A percentile compares a stretch with the other conserved stretches of the same genome.
phyloP scores from a whole-genome alignment of 2,888 invertebrate genomes.

The Slavum lentiscoides region DNA sequence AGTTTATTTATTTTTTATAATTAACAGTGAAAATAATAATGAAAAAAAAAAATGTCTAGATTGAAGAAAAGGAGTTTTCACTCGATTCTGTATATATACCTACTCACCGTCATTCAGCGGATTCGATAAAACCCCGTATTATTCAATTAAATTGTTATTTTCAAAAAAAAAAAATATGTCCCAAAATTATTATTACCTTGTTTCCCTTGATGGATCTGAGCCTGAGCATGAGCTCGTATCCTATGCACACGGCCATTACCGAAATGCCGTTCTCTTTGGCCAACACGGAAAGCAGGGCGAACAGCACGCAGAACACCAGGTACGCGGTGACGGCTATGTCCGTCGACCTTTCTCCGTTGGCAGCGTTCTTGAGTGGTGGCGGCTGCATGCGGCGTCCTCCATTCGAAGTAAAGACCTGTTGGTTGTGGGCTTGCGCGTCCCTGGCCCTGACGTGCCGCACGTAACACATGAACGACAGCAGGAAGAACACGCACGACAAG shows the following conservation, averaged over 20 bases:
- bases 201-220: slow-evolving; percentile 33
- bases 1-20: too few relatives aligned
- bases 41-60: too few relatives aligned
- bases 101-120: too few relatives aligned
- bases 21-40: too few relatives aligned
- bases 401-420: too few relatives aligned
- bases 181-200: slow-evolving; percentile 1
- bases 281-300: slow-evolving; percentile 78
- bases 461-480: slow-evolving; percentile 83
- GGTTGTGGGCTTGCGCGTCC: slow-evolving; percentile 18
- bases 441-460: slow-evolving; percentile 68
- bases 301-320: slow-evolving; percentile 44
- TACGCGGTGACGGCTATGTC: slow-evolving; percentile 6
- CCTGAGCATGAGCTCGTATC: slow-evolving; percentile 51
- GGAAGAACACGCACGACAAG: slow-evolving; percentile 85
- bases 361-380: not conserved
- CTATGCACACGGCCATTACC: slow-evolving; percentile 78
- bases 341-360: not conserved
- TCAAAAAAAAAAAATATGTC: too few relatives aligned
- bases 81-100: too few relatives aligned
- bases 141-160: too few relatives aligned
- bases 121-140: too few relatives aligned
- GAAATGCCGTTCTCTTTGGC: slow-evolving; percentile 96
- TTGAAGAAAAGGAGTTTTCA: too few relatives aligned
- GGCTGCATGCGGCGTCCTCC: slow-evolving; percentile 10